These are phyloP conservation scores for Ptychadena robeensis DNA, from an alignment of 2,797 vertebrate species.

Conservation along the genomic window DNA sequence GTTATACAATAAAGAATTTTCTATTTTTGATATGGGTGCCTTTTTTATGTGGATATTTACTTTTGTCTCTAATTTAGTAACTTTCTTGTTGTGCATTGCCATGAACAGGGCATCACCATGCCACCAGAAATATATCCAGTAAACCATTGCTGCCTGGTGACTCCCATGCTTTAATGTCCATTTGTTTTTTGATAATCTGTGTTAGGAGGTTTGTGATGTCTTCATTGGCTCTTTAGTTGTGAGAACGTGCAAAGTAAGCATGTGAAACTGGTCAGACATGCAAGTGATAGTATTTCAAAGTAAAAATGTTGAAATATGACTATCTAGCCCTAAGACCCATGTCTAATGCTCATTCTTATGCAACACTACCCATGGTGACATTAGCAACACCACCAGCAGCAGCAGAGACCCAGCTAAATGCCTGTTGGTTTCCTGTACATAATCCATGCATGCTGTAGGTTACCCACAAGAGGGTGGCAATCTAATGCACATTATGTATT, in stretches of 20 bases:
- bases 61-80: too few relatives aligned
- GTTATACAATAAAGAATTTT: too few relatives aligned
- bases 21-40: too few relatives aligned
- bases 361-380: constrained; percentile 14
- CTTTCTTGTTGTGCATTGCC: too few relatives aligned
- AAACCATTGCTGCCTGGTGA: not conserved
- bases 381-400: not conserved
- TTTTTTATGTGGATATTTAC: too few relatives aligned
- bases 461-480: not conserved
- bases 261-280: constrained; percentile 30
- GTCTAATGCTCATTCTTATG: constrained; percentile 23
- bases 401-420: not conserved
- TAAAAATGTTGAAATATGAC: constrained; percentile 43
- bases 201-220: constrained; percentile 1
- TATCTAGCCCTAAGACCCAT: constrained; percentile 2
- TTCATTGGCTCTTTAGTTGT: constrained; percentile 6
- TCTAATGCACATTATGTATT: not conserved
- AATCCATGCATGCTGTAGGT: not conserved
- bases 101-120: too few relatives aligned
- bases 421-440: not conserved
- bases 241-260: not conserved
- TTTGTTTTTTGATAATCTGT: not conserved
- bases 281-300: constrained; percentile 40
- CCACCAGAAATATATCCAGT: too few relatives aligned
- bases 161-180: not conserved